Evolutionary conservation across 1,140 invertebrate species (phyloP).

Genomic region (Saccostrea echinata): DNA sequence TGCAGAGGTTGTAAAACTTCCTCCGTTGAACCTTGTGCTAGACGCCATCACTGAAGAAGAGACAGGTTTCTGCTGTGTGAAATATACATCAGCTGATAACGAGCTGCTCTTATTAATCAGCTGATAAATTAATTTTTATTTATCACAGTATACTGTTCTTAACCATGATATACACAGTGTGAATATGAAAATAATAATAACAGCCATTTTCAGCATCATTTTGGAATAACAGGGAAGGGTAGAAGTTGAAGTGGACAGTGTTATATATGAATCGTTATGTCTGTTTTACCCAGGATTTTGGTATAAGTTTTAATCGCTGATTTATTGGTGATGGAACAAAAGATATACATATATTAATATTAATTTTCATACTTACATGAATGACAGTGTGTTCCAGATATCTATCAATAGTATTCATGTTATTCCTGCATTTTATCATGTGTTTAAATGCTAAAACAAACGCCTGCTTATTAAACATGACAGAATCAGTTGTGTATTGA

Average conservation of each 20-base stretch:
- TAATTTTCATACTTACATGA: too few relatives aligned
- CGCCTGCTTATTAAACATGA: too few relatives aligned
- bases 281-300: background rate
- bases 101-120: background rate
- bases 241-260: background rate
- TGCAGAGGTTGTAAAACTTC: constrained; percentile 17
- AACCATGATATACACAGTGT: background rate
- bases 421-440: too few relatives aligned
- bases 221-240: background rate
- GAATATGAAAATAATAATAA: background rate
- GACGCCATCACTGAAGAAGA: constrained; percentile 34
- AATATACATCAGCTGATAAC: constrained; percentile 3
- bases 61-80: constrained; percentile 1
- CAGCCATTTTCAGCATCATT: background rate
- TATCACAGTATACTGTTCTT: background rate
- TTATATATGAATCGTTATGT: too few relatives aligned
- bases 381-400: too few relatives aligned
- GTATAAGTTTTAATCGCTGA: background rate
- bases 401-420: too few relatives aligned
- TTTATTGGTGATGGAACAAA: background rate
- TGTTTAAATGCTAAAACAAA: too few relatives aligned
- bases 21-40: constrained; percentile 40
- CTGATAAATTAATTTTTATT: background rate
- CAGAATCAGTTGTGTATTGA: too few relatives aligned
- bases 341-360: background rate